Base-by-base conservation (phyloP, 2,888 invertebrate species). In the Catocala sponsa region DNA sequence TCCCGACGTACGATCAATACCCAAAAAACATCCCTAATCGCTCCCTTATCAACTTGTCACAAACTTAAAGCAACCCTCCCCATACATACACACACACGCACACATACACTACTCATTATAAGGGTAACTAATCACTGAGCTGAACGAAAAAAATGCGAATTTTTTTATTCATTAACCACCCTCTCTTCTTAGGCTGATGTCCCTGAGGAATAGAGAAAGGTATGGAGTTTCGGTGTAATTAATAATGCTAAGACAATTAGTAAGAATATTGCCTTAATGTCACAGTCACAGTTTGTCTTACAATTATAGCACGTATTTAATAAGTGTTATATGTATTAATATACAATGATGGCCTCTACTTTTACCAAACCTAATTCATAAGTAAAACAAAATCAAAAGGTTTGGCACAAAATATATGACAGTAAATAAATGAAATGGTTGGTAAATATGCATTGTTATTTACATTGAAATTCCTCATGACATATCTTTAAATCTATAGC, bases 131-230 rank as follows among this genome's bases (percentile, higher is more conserved):
- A 94, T 94, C 94, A 94, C 92, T 91, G 92, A 87, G 90, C 90
- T 89, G 89, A 91, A 88, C 85, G 71, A 74, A 92, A 92, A 92
- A 94, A 93, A 90, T 83, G 83, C 76, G 87, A 83, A 81, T 93
- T 94, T 94, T 94, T 94, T 94, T 94, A 94, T 94, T 94, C 94
- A 94, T 94, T 94, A 94, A 92, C 91, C 92, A 92, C 93, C 93
- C 94, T 90, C 94, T 91, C 91, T 87, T 87, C 92, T 92, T 92
- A 87, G 86, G 81, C 79, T 65, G 85, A 86, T 87, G 87, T 88
- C 88, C 88, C 87, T 83, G 81, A 76, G 82, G 79, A 63, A 61
- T 65, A 79, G 51, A 10, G 57, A 63, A 79, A 76, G 7, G 52
- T 65, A 59, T 85, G 62, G 91, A 90, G 86, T 59, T 56, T 61